Percentiles rank a stretch among this genome's conserved stretches.
These are phyloP conservation scores for Nomada fabriciana DNA, from an alignment of 2,888 invertebrate species.

Conservation along the genomic window DNA sequence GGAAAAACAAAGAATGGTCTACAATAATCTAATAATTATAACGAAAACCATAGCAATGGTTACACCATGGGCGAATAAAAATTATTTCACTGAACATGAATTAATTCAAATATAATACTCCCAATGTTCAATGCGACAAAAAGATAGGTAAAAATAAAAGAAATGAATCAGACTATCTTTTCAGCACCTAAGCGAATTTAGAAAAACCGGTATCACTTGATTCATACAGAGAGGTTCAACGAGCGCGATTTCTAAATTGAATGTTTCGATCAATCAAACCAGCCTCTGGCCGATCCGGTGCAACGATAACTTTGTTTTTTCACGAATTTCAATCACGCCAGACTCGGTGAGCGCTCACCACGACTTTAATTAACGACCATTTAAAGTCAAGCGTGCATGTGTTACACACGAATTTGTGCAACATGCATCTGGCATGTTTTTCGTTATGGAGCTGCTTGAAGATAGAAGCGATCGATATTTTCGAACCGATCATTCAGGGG, in stretches of 20 bases:
- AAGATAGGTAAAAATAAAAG: not conserved
- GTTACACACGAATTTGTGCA: not conserved
- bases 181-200: slow-evolving; percentile 16
- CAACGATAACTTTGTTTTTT: slow-evolving; percentile 13
- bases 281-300: not conserved
- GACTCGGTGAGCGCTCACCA: not conserved
- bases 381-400: not conserved
- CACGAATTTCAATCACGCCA: slow-evolving; percentile 10
- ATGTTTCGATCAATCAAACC: slow-evolving; percentile 20
- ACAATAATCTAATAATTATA: not conserved
- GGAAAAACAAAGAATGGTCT: not conserved
- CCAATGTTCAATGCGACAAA: too few species aligned
- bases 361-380: slow-evolving; percentile 34
- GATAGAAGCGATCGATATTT: not conserved
- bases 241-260: slow-evolving; percentile 57
- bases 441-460: not conserved
- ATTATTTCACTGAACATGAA: too few species aligned
- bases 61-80: too few species aligned
- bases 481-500: not conserved
- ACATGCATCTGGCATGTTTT: not conserved
- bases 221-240: slow-evolving; percentile 48
- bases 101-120: too few species aligned
- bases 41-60: not conserved
- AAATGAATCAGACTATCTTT: slow-evolving; percentile 25
- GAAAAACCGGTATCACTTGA: slow-evolving; percentile 28